Evolutionary conservation across 2,113 vertebrate species (phyloP).

Genomic region (Cinclus mexicanus): DNA sequence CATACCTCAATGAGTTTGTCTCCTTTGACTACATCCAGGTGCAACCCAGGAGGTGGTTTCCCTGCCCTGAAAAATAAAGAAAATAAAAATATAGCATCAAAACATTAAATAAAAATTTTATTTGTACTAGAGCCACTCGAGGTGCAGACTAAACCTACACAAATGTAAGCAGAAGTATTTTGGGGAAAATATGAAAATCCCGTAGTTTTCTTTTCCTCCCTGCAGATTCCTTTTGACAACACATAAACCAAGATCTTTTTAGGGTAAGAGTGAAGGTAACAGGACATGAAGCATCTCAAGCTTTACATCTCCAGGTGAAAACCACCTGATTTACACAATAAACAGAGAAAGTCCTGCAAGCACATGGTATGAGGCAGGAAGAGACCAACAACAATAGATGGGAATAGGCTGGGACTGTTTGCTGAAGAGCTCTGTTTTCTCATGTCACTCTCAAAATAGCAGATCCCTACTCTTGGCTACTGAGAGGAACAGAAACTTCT

Average conservation of each 20-base stretch:
- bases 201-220: neutral
- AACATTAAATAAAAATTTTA: neutral
- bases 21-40: slow-evolving; percentile 97
- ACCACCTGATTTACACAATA: neutral
- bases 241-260: neutral
- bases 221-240: slow-evolving; percentile 1
- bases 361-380: neutral
- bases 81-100: neutral
- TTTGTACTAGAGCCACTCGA: neutral
- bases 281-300: neutral
- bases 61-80: slow-evolving; percentile 87
- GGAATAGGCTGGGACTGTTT: neutral
- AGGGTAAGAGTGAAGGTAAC: neutral
- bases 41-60: slow-evolving; percentile 94
- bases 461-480: neutral
- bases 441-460: neutral
- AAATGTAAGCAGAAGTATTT: neutral
- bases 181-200: neutral
- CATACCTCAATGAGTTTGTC: slow-evolving; percentile 98
- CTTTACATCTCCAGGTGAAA: neutral
- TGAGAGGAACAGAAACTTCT: neutral
- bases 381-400: neutral
- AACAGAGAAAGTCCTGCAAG: neutral
- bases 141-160: neutral
- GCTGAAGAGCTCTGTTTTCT: neutral